phyloP scores from a whole-genome alignment of 2,797 vertebrate species.

The Phylloscopus collybita region DNA sequence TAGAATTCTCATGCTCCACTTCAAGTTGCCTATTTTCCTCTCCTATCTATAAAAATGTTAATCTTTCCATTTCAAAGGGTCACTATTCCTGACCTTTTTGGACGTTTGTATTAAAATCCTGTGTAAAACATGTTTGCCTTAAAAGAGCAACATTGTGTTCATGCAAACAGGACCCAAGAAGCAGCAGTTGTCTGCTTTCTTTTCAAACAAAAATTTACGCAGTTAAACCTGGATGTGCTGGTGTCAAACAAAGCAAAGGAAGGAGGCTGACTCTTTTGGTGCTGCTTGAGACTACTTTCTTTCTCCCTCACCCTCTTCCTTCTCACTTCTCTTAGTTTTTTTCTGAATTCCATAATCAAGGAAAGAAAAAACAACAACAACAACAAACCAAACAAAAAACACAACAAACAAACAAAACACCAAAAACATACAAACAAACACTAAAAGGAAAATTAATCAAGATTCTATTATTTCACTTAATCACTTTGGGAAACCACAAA shows the following conservation, averaged over 20 bases:
- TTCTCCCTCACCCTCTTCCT: neutral
- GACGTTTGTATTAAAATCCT: constrained; percentile 57
- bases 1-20: constrained; percentile 71
- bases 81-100: constrained; percentile 69
- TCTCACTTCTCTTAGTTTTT: neutral
- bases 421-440: neutral
- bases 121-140: constrained; percentile 62
- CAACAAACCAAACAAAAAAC: neutral
- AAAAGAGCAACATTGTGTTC: constrained; percentile 35
- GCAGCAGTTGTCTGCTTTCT: neutral
- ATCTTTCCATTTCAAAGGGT: constrained; percentile 77
- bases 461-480: neutral
- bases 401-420: too few species aligned
- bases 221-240: neutral
- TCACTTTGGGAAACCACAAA: neutral
- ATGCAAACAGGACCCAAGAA: neutral
- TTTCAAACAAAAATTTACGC: neutral
- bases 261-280: neutral
- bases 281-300: neutral
- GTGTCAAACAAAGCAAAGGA: neutral
- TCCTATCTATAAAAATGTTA: constrained; percentile 68
- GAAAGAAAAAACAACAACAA: neutral
- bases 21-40: constrained; percentile 58
- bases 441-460: neutral
- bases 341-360: neutral